Evolutionary conservation across 2,888 invertebrate species (phyloP), one percentile per base, ranked within the genome.

Genomic region (Dorcus hopei): DNA sequence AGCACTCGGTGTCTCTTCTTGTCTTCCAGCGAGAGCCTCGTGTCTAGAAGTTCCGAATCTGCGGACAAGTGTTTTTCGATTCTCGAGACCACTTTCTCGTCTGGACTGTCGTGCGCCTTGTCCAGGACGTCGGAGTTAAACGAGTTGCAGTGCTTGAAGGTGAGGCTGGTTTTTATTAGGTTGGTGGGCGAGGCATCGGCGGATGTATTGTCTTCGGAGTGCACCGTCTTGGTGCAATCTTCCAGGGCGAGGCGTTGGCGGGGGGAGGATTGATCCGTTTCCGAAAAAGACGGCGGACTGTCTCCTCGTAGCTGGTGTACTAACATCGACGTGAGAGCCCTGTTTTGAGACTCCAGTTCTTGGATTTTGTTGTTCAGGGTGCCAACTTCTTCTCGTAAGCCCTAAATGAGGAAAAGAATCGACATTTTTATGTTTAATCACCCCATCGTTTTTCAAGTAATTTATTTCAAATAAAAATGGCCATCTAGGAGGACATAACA

Each of bases 291-390:
- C 33, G 57, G 42, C n/a, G 58, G 50, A 9, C 49, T 45, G 33
- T 57, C 75, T 19, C 71, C 82, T 9, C 84, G 79, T 63, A 87
- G 77, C 72, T 87, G 86, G 57, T 89, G 86, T 59, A 88, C 85
- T 62, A 89, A 78, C 66, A 89, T 80, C 7, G 87, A 82, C 65
- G 88, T 89, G 59, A 93, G 80, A 33, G 88, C 86, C 56, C 86
- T 80, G 78, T 93, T 93, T 75, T 92, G 91, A 38, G 86, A 82
- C 77, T 92, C 92, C 65, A 92, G 80, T 73, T 92, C 91, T 65
- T 87, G 85, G 49, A 92, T 90, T 60, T 88, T 84, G 61, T 83
- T 83, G 70, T 90, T 87, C 11, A 92, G 81, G 62, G 87, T 85
- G 57, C 85, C 83, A 72, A 92, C 84, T 78, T 92, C 91, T 73